Evolutionary conservation across 2,888 invertebrate genomes (phyloP).

Genomic region (Myopa tessellatipennis): DNA sequence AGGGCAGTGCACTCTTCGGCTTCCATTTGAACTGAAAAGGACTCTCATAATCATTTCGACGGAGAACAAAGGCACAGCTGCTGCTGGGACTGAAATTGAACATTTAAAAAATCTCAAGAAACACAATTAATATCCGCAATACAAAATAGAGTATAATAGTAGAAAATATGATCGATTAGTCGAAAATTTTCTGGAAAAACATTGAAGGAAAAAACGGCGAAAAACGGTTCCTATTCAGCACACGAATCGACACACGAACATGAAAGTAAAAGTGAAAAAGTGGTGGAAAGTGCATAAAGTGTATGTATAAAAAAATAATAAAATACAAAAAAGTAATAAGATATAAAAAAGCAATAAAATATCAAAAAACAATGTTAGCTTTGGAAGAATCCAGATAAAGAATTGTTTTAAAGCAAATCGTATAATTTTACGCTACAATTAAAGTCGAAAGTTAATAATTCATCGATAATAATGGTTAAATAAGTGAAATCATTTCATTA

Average conservation of each 20-base stretch:
- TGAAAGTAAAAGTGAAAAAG: constrained; percentile 35
- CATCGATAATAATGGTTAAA: too few relatives aligned
- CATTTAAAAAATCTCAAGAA: neutral
- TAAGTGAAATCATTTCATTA: too few relatives aligned
- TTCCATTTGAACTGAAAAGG: constrained; percentile 59
- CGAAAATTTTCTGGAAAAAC: neutral
- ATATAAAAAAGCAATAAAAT: too few relatives aligned
- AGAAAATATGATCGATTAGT: neutral
- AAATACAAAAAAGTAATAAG: too few relatives aligned
- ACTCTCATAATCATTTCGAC: constrained; percentile 33
- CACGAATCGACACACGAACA: constrained; percentile 8
- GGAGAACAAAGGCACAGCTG: constrained; percentile 30
- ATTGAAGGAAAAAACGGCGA: neutral
- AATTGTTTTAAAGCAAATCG: too few relatives aligned
- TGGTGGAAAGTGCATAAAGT: neutral
- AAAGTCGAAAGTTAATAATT: too few relatives aligned
- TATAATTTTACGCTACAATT: too few relatives aligned
- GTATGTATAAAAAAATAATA: too few relatives aligned
- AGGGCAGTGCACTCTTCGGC: constrained; percentile 64
- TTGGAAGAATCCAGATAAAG: too few relatives aligned
- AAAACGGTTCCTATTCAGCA: neutral
- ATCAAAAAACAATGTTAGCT: too few relatives aligned
- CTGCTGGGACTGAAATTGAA: constrained; percentile 10
- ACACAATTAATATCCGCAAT: neutral
- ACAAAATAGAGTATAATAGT: neutral